Evolutionary conservation across 2,113 vertebrate species (phyloP).

Genomic region (Aleadryas rufinucha): DNA sequence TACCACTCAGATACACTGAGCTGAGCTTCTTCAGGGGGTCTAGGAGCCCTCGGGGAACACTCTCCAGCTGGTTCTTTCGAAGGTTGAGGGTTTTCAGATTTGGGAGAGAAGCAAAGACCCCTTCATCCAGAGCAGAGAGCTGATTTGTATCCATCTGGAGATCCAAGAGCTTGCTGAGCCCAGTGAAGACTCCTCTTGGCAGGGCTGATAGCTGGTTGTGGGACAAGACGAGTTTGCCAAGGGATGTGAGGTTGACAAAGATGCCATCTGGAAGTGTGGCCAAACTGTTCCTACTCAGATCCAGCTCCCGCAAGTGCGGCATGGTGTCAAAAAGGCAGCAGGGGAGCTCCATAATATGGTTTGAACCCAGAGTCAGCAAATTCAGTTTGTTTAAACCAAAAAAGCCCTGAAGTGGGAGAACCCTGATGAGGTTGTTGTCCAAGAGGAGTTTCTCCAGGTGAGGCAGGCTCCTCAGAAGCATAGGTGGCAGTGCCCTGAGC

Average conservation of each 20-base stretch:
- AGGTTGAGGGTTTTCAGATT: conserved; percentile 68
- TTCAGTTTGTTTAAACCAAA: conserved; percentile 71
- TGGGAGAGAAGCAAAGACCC: conserved; percentile 60
- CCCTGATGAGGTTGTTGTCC: conserved; percentile 39
- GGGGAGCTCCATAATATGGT: conserved; percentile 66
- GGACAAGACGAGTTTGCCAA: conserved; percentile 72
- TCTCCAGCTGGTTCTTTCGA: conserved; percentile 59
- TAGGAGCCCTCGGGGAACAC: conserved; percentile 57
- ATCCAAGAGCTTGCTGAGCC: conserved; percentile 65
- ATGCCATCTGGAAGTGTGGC: conserved; percentile 62
- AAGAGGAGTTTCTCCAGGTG: conserved; percentile 68
- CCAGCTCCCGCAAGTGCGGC: conserved; percentile 65
- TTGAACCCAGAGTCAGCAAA: conserved; percentile 65
- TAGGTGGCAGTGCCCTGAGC: conserved; percentile 65
- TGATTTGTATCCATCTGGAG: conserved; percentile 71
- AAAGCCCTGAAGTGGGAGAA: conserved; percentile 68
- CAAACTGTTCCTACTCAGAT: conserved; percentile 69
- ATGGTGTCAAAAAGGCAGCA: conserved; percentile 23
- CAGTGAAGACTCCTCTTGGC: conserved; percentile 66
- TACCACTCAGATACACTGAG: conserved; percentile 69
- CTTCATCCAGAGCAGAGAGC: conserved; percentile 52
- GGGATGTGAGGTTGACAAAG: conserved; percentile 66
- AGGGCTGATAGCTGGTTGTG: conserved; percentile 69
- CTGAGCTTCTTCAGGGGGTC: conserved; percentile 55
- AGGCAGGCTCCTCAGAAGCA: conserved; percentile 70